These are phyloP conservation scores for Canis aureus DNA, from an alignment of 2,113 vertebrate species.

Conservation along the genomic window DNA sequence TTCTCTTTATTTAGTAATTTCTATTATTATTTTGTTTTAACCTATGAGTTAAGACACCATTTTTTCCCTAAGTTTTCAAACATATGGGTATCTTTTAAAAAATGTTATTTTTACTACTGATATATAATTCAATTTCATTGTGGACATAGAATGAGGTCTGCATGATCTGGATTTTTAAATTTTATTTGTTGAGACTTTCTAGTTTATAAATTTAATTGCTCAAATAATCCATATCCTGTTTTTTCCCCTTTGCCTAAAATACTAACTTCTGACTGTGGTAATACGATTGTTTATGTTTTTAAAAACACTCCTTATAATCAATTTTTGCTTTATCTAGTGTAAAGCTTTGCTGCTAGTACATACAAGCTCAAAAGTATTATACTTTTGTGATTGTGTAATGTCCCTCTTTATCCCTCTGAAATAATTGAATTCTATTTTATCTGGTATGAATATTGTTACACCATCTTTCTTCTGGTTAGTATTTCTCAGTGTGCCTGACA, in stretches of 20 bases:
- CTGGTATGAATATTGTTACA: not conserved
- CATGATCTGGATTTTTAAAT: not conserved
- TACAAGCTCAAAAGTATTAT: not conserved
- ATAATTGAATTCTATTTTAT: constrained; percentile 1
- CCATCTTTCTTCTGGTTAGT: not conserved
- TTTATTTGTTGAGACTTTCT: not conserved
- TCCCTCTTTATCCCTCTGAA: not conserved
- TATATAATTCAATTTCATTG: not conserved
- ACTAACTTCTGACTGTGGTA: not conserved
- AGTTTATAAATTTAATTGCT: not conserved
- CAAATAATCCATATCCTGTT: not conserved
- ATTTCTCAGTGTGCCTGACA: not conserved
- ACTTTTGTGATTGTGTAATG: not conserved
- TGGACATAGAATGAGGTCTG: not conserved
- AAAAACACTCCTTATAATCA: not conserved
- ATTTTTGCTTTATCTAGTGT: not conserved
- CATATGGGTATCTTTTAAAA: not conserved
- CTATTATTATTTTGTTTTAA: not conserved
- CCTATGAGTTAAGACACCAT: not conserved
- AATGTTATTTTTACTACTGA: not conserved
- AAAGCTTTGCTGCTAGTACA: not conserved
- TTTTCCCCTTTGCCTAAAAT: not conserved
- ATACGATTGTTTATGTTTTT: not conserved
- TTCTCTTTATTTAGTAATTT: not conserved
- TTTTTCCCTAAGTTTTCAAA: not conserved